Evolutionary conservation across 2,113 vertebrate genomes (phyloP).

Genomic region (Addax nasomaculatus): DNA sequence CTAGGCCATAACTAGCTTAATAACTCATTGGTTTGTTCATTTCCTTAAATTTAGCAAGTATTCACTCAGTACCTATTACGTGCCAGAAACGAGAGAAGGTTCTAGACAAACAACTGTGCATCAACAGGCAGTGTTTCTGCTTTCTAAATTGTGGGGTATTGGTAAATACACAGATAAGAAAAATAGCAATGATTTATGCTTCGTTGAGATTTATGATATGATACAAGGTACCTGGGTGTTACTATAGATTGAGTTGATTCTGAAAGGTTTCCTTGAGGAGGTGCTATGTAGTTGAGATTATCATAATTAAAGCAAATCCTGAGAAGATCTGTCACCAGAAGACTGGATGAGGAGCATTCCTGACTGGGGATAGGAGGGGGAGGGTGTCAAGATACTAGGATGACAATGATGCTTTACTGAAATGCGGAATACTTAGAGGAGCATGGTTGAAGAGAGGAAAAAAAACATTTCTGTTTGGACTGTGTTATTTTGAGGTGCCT

Average conservation of each 20-base stretch:
- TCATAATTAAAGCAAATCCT: not conserved
- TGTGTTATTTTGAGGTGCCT: not conserved
- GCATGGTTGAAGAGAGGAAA: not conserved
- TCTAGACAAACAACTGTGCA: not conserved
- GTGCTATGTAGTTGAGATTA: not conserved
- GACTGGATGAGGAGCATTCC: not conserved
- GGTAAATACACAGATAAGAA: not conserved
- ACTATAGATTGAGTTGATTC: not conserved
- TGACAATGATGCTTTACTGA: not conserved
- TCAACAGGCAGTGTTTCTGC: not conserved
- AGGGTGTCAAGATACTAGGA: not conserved
- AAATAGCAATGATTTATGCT: not conserved
- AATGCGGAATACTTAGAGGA: not conserved
- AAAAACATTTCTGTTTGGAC: not conserved
- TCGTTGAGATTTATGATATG: not conserved
- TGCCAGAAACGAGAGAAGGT: not conserved
- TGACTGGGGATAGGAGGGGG: not conserved
- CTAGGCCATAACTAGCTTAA: not conserved
- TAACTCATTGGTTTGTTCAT: not conserved
- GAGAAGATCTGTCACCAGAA: not conserved
- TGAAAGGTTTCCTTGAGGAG: not conserved
- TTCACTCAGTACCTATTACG: not conserved
- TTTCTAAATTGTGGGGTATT: not conserved
- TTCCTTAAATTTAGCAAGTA: not conserved
- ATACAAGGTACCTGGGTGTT: not conserved